These are phyloP conservation scores for Molothrus aeneus DNA, from an alignment of 2,797 vertebrate genomes.

Conservation along the genomic window DNA sequence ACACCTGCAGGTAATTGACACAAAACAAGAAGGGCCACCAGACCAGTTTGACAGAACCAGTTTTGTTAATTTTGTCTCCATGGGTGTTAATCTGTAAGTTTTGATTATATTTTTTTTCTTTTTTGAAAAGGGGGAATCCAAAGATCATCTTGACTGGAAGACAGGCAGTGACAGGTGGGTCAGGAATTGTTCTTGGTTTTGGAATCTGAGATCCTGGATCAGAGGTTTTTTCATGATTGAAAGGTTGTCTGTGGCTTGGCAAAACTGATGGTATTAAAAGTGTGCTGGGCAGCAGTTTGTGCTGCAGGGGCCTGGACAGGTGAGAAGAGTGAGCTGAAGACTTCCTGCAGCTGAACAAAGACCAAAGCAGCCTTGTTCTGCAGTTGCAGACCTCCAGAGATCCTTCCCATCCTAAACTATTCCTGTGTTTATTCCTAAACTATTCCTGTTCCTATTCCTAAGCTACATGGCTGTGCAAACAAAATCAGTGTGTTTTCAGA, in stretches of 20 bases:
- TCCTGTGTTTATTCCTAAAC: neutral
- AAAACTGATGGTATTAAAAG: neutral
- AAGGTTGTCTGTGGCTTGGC: neutral
- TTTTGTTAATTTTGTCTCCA: neutral
- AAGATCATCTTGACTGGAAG: neutral
- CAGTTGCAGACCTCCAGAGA: neutral
- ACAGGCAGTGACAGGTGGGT: conserved; percentile 56
- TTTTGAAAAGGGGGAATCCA: neutral
- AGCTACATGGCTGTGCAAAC: neutral
- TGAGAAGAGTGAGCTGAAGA: neutral
- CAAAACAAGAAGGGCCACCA: neutral
- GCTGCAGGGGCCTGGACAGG: neutral
- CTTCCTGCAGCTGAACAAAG: neutral
- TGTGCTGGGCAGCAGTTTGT: neutral
- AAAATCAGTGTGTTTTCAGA: neutral
- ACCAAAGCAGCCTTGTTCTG: neutral
- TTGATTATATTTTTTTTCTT: neutral
- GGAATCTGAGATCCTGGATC: neutral
- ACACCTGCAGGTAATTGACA: conserved; percentile 40
- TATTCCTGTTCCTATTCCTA: no score
- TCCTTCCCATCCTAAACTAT: neutral
- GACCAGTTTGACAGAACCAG: neutral
- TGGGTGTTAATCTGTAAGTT: neutral
- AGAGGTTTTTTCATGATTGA: neutral
- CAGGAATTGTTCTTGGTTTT: neutral